Evolutionary conservation across 2,888 invertebrate species (phyloP).

Genomic region (Drosophila setosimentum): DNA sequence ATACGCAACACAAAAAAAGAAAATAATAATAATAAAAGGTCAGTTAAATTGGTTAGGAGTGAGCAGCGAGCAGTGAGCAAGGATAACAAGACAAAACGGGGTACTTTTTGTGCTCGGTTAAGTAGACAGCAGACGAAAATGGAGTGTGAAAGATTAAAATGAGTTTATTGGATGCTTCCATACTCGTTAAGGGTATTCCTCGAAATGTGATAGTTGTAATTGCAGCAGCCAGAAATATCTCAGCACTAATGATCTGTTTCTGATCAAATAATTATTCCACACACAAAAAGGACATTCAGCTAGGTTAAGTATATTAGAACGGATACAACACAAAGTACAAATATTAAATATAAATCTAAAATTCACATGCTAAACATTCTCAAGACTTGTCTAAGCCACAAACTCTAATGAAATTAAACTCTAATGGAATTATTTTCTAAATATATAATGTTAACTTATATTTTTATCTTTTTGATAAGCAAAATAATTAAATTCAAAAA

Average conservation of each 20-base stretch:
- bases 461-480: background rate
- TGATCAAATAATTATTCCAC: background rate
- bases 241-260: background rate
- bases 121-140: slow-evolving; percentile 3
- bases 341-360: background rate
- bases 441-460: background rate
- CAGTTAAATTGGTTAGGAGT: slow-evolving; percentile 32
- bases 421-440: background rate
- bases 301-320: background rate
- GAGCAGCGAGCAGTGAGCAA: slow-evolving; percentile 1
- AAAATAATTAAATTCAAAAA: background rate
- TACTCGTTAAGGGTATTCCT: background rate
- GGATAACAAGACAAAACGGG: slow-evolving; percentile 29
- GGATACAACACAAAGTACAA: background rate
- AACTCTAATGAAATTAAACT: too few relatives aligned
- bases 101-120: background rate
- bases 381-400: background rate
- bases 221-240: background rate
- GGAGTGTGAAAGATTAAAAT: slow-evolving; percentile 15
- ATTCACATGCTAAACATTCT: background rate
- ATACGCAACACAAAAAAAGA: slow-evolving; percentile 27
- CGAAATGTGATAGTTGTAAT: background rate
- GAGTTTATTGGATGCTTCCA: slow-evolving; percentile 8
- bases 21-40: slow-evolving; percentile 40
- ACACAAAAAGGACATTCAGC: background rate